phyloP scores from a whole-genome alignment of 2,888 invertebrate species.

The Drosophila prostipennis region DNA sequence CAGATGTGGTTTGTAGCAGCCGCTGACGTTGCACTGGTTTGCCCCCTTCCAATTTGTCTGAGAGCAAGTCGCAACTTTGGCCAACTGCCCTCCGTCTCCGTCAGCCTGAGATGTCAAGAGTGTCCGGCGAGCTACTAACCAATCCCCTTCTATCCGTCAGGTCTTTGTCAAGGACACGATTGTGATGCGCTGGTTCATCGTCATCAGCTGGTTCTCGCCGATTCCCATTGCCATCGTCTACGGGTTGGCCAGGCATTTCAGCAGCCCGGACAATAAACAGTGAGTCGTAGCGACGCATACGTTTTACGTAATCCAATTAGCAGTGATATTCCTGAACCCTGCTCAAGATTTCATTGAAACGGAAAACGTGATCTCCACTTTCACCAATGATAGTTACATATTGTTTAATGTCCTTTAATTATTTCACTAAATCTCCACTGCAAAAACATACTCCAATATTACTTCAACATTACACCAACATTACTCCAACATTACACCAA shows the following conservation, averaged over 20 bases:
- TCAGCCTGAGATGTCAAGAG: constrained; percentile 41
- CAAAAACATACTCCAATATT: too few relatives aligned
- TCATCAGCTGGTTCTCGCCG: constrained; percentile 89
- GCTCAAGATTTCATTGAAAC: too few relatives aligned
- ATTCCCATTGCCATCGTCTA: constrained; percentile 85
- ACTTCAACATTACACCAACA: too few relatives aligned
- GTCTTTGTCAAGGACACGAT: constrained; percentile 90
- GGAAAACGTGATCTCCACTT: too few relatives aligned
- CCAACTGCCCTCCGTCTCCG: constrained; percentile 12
- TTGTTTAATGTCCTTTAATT: too few relatives aligned
- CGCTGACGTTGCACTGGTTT: background rate
- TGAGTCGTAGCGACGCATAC: constrained; percentile 81
- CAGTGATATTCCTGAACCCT: background rate
- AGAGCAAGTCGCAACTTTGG: constrained; percentile 38
- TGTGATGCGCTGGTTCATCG: constrained; percentile 89
- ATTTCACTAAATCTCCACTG: too few relatives aligned
- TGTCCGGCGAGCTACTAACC: background rate
- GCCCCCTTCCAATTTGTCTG: constrained; percentile 51
- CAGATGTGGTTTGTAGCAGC: constrained; percentile 49
- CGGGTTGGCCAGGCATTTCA: constrained; percentile 82
- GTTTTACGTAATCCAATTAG: background rate
- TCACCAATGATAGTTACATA: too few relatives aligned
- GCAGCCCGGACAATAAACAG: constrained; percentile 86
- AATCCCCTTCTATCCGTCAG: constrained; percentile 72
- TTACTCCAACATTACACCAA: background rate